Percentiles rank a stretch among this genome's conserved stretches.
These are phyloP conservation scores for Mycteria americana DNA, from an alignment of 2,797 vertebrate genomes.

Conservation along the genomic window DNA sequence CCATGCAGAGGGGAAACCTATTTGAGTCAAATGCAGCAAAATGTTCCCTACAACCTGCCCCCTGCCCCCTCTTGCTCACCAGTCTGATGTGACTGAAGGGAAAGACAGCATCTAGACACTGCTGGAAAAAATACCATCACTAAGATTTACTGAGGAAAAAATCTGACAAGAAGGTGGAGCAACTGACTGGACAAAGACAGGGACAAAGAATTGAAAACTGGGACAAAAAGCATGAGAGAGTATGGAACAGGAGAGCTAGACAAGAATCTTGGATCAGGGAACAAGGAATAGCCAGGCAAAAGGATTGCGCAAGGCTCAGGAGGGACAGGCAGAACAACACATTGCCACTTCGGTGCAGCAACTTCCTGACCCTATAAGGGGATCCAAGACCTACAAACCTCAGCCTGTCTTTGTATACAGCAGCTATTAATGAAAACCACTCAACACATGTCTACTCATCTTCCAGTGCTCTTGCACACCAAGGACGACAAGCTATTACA, in stretches of 20 bases:
- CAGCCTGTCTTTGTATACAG: neutral
- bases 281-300: neutral
- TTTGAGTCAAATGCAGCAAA: neutral
- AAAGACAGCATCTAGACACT: neutral
- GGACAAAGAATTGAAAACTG: neutral
- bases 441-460: neutral
- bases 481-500: neutral
- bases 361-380: neutral
- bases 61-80: neutral
- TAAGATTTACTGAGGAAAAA: neutral
- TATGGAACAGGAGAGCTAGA: neutral
- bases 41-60: neutral
- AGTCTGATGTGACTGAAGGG: neutral
- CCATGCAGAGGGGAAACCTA: neutral
- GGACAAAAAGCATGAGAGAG: neutral
- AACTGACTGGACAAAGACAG: neutral
- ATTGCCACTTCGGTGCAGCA: accelerated
- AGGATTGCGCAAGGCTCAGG: neutral
- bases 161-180: neutral
- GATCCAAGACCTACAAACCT: neutral
- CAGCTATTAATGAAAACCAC: neutral
- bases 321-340: neutral
- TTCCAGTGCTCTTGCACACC: neutral
- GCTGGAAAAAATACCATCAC: neutral
- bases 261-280: neutral